Conservation (phyloP, 2,113 vertebrate genomes). For the Seriola rivoliana region DNA sequence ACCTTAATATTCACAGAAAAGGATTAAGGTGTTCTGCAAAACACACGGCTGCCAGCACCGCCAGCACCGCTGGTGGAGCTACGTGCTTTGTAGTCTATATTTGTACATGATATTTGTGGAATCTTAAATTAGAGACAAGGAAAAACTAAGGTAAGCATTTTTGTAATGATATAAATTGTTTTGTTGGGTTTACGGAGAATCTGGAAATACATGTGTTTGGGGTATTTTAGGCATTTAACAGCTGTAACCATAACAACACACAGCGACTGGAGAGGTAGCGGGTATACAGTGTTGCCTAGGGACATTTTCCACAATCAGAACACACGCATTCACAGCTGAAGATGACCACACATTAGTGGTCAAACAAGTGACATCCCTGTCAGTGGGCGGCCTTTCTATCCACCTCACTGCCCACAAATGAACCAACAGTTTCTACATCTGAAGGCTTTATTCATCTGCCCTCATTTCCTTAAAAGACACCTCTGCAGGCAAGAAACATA, state of each 20-base stretch:
- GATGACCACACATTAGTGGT: slow-evolving; percentile 17
- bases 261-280: neutral
- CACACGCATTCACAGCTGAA: neutral
- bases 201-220: neutral
- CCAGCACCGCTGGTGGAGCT: neutral
- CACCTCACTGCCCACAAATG: slow-evolving; percentile 28
- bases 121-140: neutral
- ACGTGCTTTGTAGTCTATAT: neutral
- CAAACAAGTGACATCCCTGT: slow-evolving; percentile 28
- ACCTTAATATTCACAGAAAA: neutral
- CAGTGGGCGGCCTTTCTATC: slow-evolving; percentile 26
- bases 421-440: slow-evolving; percentile 20
- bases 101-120: neutral
- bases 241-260: neutral
- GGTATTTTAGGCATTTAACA: neutral
- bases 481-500: slow-evolving; percentile 39
- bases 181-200: neutral
- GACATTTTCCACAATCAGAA: neutral
- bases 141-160: neutral
- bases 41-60: neutral
- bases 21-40: neutral
- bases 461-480: slow-evolving; percentile 53
- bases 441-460: slow-evolving; percentile 49
- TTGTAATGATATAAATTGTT: neutral
- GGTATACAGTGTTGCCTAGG: neutral